Base-by-base conservation (phyloP, 1,140 invertebrate genomes). In the Nomia melanderi region DNA sequence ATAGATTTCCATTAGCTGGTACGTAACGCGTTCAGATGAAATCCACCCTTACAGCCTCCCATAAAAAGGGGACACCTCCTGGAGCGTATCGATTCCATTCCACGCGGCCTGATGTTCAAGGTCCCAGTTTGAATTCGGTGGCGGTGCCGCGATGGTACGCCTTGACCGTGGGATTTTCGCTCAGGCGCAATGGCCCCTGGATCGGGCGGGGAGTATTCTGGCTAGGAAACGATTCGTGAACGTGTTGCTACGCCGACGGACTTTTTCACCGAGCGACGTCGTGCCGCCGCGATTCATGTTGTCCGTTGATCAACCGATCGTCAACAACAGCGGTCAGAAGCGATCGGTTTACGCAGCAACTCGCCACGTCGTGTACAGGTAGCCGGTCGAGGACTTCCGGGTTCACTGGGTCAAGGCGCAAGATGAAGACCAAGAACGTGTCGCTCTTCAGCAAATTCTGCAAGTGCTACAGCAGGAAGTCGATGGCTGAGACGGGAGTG, bases 361-460 rank as follows among this genome's bases (percentile, higher is more conserved):
- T 23, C 25, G 17, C 25, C 44, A 31, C 25, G 29, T 8, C n/a
- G 27, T 50, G 41, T 36, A 73, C 47, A 59, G 63, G 62, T 65
- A 63, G n/a, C 20, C 12, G 2, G 25, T 29, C 14, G 17, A 64
- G 31, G 47, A 50, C n/a, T n/a, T n/a, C 20, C 1, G 14, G 20
- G 56, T n/a, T 44, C 60, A 82, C 31, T 29, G 53, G 60, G 23
- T 72, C 66, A 59, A 79, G 50, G 70, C 14, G 27, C 20, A 8
- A 23, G 9, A 86, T 89, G 87, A 85, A 88, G 63, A 86, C 77
- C 5, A 87, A 86, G 60, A 88, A 85, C 50, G 82, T 60, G 17
- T 87, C 87, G 23, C 27, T 88, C 12, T 71, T 90, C 36, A 81
- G 77, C 41, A 88, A 79, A 65, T 74, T 90, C 23, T 89, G 83